These are phyloP conservation scores for Nemoura dubitans DNA, from an alignment of 2,888 invertebrate species.

Conservation along the genomic window DNA sequence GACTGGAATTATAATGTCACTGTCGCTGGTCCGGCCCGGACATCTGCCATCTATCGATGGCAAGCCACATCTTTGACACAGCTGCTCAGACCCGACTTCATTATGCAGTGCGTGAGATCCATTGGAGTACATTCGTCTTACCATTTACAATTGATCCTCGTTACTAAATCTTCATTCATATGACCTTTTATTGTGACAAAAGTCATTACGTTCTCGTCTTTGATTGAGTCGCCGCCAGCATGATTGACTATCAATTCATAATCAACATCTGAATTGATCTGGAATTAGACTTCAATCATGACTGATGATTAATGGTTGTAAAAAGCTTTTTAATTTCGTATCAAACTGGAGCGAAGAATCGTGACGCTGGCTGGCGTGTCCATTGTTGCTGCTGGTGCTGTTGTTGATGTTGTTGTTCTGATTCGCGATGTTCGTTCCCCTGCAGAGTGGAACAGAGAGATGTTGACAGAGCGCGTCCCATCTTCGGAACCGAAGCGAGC, in stretches of 20 bases:
- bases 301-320: constrained; percentile 16
- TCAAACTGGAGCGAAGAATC: neutral
- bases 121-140: neutral
- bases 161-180: constrained; percentile 14
- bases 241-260: constrained; percentile 9
- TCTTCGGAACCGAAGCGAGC: neutral
- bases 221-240: neutral
- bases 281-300: neutral
- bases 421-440: neutral
- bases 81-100: neutral
- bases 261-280: constrained; percentile 23
- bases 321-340: neutral
- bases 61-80: neutral
- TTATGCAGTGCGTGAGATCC: neutral
- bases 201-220: neutral
- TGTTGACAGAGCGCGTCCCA: neutral
- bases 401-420: neutral
- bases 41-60: neutral
- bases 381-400: no score
- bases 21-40: neutral
- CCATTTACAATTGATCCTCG: neutral
- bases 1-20: neutral
- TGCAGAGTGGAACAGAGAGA: neutral
- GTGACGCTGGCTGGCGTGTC: neutral
- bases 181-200: constrained; percentile 20